Percentiles rank a stretch among this genome's conserved stretches.
Conservation (phyloP, 2,797 vertebrate genomes). For the Helarctos malayanus region DNA sequence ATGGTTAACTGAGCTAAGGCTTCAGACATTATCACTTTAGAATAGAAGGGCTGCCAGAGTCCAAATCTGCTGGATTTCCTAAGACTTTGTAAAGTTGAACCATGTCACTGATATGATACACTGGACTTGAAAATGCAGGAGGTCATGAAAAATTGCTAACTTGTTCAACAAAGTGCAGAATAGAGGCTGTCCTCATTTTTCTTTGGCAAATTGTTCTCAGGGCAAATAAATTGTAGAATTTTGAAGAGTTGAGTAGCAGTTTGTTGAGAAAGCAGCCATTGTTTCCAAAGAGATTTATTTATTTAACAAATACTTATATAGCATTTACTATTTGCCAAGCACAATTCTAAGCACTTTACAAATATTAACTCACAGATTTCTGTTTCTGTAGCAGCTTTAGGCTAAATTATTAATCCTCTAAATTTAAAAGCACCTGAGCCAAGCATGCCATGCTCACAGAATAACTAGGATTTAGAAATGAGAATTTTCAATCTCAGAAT, state of each 20-base stretch:
- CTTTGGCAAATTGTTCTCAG: slow-evolving; percentile 26
- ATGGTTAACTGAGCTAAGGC: neutral
- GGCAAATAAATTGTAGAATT: slow-evolving; percentile 22
- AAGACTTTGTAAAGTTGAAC: neutral
- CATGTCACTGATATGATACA: neutral
- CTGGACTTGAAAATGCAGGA: neutral
- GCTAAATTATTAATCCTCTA: slow-evolving; percentile 26
- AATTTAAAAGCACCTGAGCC: neutral
- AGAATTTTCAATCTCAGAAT: neutral
- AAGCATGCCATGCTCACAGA: neutral
- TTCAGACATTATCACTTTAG: slow-evolving; percentile 30
- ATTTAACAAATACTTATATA: slow-evolving; percentile 35
- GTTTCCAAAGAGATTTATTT: slow-evolving; percentile 61
- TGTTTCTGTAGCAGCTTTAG: slow-evolving; percentile 14
- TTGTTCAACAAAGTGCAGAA: neutral
- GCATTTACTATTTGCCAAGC: slow-evolving; percentile 61
- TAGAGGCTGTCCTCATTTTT: neutral
- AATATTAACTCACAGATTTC: slow-evolving; percentile 55
- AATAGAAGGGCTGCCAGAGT: neutral
- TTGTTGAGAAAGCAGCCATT: slow-evolving; percentile 47
- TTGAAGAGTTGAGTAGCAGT: slow-evolving; percentile 31
- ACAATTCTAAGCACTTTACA: slow-evolving; percentile 52
- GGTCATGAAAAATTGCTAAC: neutral
- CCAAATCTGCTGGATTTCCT: neutral
- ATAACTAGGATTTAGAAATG: neutral